Conservation (phyloP, 2,113 vertebrate genomes). For the Onychostoma macrolepis region DNA sequence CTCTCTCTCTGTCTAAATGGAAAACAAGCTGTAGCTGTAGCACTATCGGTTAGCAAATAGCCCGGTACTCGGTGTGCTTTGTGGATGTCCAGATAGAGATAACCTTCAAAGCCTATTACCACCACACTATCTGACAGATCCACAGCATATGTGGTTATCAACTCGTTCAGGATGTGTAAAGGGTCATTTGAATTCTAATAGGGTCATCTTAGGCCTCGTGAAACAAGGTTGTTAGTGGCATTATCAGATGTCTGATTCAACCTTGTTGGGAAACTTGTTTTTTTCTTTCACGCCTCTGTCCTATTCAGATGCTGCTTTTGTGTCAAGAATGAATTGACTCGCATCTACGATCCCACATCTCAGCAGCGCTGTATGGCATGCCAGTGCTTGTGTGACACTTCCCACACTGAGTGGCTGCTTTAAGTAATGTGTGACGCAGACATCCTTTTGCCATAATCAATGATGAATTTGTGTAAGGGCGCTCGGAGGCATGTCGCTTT, state of each 20-base stretch:
- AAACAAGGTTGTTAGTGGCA: constrained; percentile 27
- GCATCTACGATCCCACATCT: neutral
- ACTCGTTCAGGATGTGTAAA: constrained; percentile 3
- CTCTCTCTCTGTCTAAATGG: constrained; percentile 45
- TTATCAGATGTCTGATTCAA: constrained; percentile 25
- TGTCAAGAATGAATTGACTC: constrained; percentile 20
- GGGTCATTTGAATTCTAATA: constrained; percentile 26
- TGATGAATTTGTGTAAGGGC: constrained; percentile 8
- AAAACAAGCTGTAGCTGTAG: constrained; percentile 44
- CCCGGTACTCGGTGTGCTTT: constrained; percentile 36
- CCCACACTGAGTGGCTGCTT: constrained; percentile 28
- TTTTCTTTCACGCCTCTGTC: neutral
- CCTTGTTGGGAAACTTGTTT: constrained; percentile 2
- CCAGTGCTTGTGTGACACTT: constrained; percentile 3
- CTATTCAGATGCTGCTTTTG: constrained; percentile 10
- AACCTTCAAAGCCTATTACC: constrained; percentile 53
- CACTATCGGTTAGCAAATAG: constrained; percentile 45
- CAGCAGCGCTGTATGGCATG: neutral
- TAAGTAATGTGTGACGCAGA: neutral
- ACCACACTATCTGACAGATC: constrained; percentile 24
- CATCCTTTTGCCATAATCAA: constrained; percentile 15
- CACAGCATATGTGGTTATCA: constrained; percentile 21
- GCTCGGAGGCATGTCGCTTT: constrained; percentile 1
- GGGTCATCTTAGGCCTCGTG: neutral
- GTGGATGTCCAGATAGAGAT: constrained; percentile 40